Base-by-base conservation (phyloP, 2,888 invertebrate genomes). In the Nebria brevicollis region DNA sequence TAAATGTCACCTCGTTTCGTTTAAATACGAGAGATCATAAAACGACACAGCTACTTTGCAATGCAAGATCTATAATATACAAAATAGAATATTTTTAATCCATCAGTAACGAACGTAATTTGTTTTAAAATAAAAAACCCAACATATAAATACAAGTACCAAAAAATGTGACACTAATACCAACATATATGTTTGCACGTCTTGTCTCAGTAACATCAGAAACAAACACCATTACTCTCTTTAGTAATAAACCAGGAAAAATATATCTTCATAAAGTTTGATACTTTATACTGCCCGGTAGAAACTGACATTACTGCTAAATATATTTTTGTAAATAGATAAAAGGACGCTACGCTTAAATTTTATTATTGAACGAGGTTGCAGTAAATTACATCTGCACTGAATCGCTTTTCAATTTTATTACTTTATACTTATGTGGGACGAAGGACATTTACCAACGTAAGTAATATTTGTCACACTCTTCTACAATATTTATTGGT, bases 201-300 rank as follows among this genome's bases (percentile, higher is more conserved):
- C n/a, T 65, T 7, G 15, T 65, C 13, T 34, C 65, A 65, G 25
- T 68, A 2, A 15, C 1, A 15, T 15, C 68, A 68, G 15, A 68
- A 15, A 68, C 15, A 68, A 68, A 68, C 25, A 15, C 68, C 68
- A 68, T 68, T 68, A 68, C 68, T 68, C 68, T 68, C 15, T 25
- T 65, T 65, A 54, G 77, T 65, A 26, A 78, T 78, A 78, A 78
- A 73, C 72, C 66, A n/a, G 77, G n/a, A 73, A 72, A 78, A 78
- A 73, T 78, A 78, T 72, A 66, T 78, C 72, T 73, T 78, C 77
- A 78, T 78, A 78, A 78, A 78, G n/a, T 73, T n/a, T 20, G 72
- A 78, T 73, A 70, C 65, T 78, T 78, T 78, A 78, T 68, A 13
- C 25, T 68, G 68, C 13, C 68, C 68, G 25, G 68, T 68, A 15